Evolutionary conservation across 1,140 invertebrate genomes (phyloP), one percentile per base, ranked within the genome.

Genomic region (Lethrus apterus): DNA sequence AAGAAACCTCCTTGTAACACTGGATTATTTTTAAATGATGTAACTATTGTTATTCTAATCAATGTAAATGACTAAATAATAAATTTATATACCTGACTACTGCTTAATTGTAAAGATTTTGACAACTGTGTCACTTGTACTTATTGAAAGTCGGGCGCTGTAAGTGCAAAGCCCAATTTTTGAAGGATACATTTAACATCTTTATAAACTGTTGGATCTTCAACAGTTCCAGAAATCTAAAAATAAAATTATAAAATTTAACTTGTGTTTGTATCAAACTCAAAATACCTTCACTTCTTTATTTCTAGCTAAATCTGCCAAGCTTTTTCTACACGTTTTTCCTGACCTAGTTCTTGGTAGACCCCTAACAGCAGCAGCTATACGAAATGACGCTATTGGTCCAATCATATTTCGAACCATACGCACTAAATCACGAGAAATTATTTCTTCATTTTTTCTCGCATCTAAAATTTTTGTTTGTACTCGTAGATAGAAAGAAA

Each of bases 261-360:
- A 38, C 9, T 8, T 46, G 17, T 35, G 19, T 32, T n/a, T 18
- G 20, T 14, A 19, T 45, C n/a, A 30, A 26, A 26, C 46, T 21
- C 4, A 9, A 13, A 23, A 58, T 62, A 92, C 78, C 68, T 84
- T 80, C 0, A 90, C 78, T 17, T 67, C 64, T 65, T 89, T 84
- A 5, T 85, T 84, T 26, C 79, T 76, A 0, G 91, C 90, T 50
- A 94, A 70, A 55, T 87, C 81, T 0, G 86, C 76, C 42, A 95
- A 84, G 0, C 86, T 85, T 60, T 87, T 89, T n/a, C 91, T 72
- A 24, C 91, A 79, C 0, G 83, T 85, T 70, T 94, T 95, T 2
- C 85, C 47, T 10, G 59, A 60, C 30, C 62, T 52, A 8, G 62
- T 64, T 11, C 55, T 52, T 0, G 93, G 92, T 18, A 97, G 66